Conservation (phyloP, 2,113 vertebrate species). For the Neogobius melanostomus region DNA sequence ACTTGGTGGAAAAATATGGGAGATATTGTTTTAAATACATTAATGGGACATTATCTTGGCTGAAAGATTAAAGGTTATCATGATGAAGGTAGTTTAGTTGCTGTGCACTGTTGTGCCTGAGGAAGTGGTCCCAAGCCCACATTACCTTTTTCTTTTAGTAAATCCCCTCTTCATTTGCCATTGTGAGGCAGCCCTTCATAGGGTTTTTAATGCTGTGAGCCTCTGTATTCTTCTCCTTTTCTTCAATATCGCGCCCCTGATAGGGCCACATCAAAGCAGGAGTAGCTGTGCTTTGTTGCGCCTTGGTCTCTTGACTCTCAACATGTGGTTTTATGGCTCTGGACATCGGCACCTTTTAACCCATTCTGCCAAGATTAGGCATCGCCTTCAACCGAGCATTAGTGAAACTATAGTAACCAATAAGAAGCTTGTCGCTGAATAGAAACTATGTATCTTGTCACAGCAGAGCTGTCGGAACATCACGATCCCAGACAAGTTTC, state of each 20-base stretch:
- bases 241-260: slow-evolving; percentile 83
- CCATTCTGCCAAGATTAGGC: slow-evolving; percentile 99
- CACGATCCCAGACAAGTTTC: slow-evolving; percentile 89
- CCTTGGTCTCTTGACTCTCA: slow-evolving; percentile 94
- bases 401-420: slow-evolving; percentile 99
- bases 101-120: slow-evolving; percentile 9
- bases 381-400: slow-evolving; percentile 95
- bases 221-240: slow-evolving; percentile 74
- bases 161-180: slow-evolving; percentile 57
- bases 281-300: slow-evolving; percentile 89
- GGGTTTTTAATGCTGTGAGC: slow-evolving; percentile 57
- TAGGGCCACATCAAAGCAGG: slow-evolving; percentile 95
- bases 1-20: slow-evolving; percentile 15
- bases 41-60: background rate
- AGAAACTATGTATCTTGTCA: slow-evolving; percentile 99
- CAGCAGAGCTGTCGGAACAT: slow-evolving; percentile 88
- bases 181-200: slow-evolving; percentile 58
- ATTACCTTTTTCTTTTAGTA: slow-evolving; percentile 40
- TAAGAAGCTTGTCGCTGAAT: slow-evolving; percentile 97
- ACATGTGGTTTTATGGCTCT: slow-evolving; percentile 96
- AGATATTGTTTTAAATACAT: slow-evolving; percentile 12
- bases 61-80: slow-evolving; percentile 8
- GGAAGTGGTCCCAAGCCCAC: slow-evolving; percentile 34
- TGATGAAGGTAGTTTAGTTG: slow-evolving; percentile 9
- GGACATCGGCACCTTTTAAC: slow-evolving; percentile 99